Evolutionary conservation across 2,113 vertebrate genomes (phyloP), one percentile per base, ranked within the genome.

Genomic region (Corythornis cristatus): DNA sequence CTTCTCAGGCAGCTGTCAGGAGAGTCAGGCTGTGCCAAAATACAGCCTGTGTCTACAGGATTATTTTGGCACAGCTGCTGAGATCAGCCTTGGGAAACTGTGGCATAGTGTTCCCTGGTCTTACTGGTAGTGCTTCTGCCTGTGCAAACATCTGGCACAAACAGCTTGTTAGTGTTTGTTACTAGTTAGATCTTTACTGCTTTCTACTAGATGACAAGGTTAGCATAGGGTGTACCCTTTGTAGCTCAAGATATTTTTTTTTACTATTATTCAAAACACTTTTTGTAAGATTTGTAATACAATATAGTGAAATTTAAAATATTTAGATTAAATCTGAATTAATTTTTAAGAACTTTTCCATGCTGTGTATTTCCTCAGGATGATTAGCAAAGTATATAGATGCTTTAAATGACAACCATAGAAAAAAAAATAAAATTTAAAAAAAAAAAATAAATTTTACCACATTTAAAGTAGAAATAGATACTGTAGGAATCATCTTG

Each of bases 11-110:
- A 57, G 66, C 91, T 79, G 56, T 73, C 40, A 19, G n/a, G 22
- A 79, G 40, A 29, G 29, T 0, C 0, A 37, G 37, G 37, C 37
- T 37, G 37, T 37, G 37, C 37, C 37, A 37, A 37, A 37, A 37
- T 37, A 18, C 0, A 80, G 64, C n/a, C n/a, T n/a, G n/a, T n/a
- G n/a, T n/a, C n/a, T n/a, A n/a, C 0, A 80, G 64, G 68, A 35
- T 73, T 51, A 37, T 67, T 93, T 40, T 83, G 73, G 60, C 76
- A 46, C 31, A 46, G 70, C 51, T 93, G 60, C 28, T 45, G n/a
- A 54, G 31, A 40, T 37, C 56, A 77, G 0, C 68, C 31, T 81
- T 77, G 53, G 83, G 65, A 62, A 90, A 81, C 43, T 10, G 26
- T 76, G 68, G 57, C n/a, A 78, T 1, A 33, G n/a, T 26, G 23